A percentile compares a stretch with the other conserved stretches of the same genome.
These are phyloP conservation scores for Octomys mimax DNA, from an alignment of 2,797 vertebrate genomes.

Conservation along the genomic window DNA sequence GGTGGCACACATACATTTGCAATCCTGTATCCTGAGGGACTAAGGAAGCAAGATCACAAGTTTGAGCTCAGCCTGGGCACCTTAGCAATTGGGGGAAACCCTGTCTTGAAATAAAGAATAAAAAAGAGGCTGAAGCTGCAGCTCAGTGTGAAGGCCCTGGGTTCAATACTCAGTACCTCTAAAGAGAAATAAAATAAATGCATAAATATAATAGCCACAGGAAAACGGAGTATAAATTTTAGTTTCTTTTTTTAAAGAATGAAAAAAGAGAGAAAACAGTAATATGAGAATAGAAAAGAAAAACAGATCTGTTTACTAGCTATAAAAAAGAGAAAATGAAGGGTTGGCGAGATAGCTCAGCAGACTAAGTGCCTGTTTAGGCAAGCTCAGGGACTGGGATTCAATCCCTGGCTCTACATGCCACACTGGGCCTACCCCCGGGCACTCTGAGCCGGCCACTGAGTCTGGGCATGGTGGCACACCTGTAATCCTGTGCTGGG, in stretches of 20 bases:
- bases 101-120: neutral
- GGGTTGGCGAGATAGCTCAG: no score
- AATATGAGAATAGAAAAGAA: neutral
- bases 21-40: neutral
- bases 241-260: neutral
- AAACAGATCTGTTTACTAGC: neutral
- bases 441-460: no score
- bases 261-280: neutral
- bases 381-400: no score
- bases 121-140: neutral
- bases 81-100: neutral
- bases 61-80: neutral
- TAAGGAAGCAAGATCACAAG: neutral
- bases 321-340: constrained; percentile 24
- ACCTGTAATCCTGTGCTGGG: no score
- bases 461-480: no score
- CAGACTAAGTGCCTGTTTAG: no score
- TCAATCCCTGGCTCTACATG: no score
- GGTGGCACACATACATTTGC: neutral
- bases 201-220: neutral
- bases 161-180: neutral
- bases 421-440: no score
- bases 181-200: neutral
- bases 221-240: neutral
- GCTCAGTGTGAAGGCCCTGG: neutral